phyloP scores from a whole-genome alignment of 2,797 vertebrate genomes.

The Tragelaphus eurycerus region DNA sequence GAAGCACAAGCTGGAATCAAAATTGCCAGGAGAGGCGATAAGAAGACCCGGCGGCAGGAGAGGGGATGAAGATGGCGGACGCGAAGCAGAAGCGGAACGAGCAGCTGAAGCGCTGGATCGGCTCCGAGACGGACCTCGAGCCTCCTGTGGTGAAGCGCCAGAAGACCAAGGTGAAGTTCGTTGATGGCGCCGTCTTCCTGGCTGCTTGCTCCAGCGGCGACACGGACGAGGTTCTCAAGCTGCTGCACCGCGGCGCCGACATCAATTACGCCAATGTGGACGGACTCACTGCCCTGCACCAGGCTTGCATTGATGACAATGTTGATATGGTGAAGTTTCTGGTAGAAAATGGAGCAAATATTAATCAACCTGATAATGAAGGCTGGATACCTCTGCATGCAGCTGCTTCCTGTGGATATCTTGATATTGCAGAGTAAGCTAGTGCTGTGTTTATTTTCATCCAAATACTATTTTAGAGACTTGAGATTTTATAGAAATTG shows the following conservation, averaged over 20 bases:
- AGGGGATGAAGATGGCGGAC: conserved; percentile 99
- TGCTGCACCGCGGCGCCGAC: conserved; percentile 97
- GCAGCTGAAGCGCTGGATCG: conserved; percentile 98
- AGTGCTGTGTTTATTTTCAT: too few relatives aligned
- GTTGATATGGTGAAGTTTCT: too few relatives aligned
- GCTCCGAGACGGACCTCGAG: conserved; percentile 96
- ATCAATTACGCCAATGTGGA: conserved; percentile 99
- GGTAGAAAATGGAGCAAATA: too few relatives aligned
- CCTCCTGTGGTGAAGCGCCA: conserved; percentile 95
- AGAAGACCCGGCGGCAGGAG: conserved; percentile 87
- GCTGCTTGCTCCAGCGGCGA: conserved; percentile 98
- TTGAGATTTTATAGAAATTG: too few relatives aligned
- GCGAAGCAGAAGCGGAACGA: conserved; percentile 99
- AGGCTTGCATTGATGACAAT: too few relatives aligned
- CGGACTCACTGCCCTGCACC: conserved; percentile 97
- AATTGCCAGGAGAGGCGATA: too few relatives aligned
- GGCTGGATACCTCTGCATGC: too few relatives aligned
- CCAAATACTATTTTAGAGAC: too few relatives aligned
- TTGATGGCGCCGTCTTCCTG: conserved; percentile 99
- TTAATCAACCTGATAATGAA: too few relatives aligned
- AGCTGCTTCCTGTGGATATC: too few relatives aligned
- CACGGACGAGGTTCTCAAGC: conserved; percentile 96
- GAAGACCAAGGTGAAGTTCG: conserved; percentile 99
- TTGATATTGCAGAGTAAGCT: too few relatives aligned
- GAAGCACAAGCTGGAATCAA: background rate